Percentiles rank a stretch among this genome's conserved stretches.
Evolutionary conservation across 92 coral and sea anemone genomes (phyloP).

Genomic region (Scolanthus callimorphus): DNA sequence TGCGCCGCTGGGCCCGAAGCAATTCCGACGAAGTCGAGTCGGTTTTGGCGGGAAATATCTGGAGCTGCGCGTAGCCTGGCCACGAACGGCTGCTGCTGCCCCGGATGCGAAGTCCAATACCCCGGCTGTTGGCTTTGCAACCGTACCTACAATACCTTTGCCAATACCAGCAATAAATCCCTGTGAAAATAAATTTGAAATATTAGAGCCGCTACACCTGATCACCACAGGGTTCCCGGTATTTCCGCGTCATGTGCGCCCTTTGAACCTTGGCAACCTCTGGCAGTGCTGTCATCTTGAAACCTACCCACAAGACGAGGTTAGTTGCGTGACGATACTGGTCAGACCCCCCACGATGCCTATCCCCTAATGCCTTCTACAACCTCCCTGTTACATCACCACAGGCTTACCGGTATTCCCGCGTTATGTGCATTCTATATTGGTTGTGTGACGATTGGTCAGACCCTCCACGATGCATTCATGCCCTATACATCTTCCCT

Average conservation of each 20-base stretch:
- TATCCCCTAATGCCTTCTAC: constrained; percentile 98
- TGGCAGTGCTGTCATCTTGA: too few relatives aligned
- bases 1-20: constrained; percentile 97
- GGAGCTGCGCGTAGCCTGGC: constrained; percentile 91
- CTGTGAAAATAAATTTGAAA: constrained; percentile 15
- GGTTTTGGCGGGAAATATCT: constrained; percentile 90
- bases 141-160: constrained; percentile 95
- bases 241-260: too few relatives aligned
- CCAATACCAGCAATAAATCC: constrained; percentile 91
- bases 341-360: constrained; percentile 98
- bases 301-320: too few relatives aligned
- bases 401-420: too few relatives aligned
- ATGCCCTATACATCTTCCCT: too few relatives aligned
- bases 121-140: constrained; percentile 98
- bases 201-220: not conserved
- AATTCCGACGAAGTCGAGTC: constrained; percentile 84
- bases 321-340: constrained; percentile 95
- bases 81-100: constrained; percentile 94
- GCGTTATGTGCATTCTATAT: too few relatives aligned
- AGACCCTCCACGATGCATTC: too few relatives aligned
- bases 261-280: too few relatives aligned
- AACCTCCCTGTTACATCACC: too few relatives aligned
- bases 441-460: too few relatives aligned
- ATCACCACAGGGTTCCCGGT: too few relatives aligned
- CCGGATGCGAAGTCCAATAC: constrained; percentile 98